These are phyloP conservation scores for Telenomus remus DNA, from an alignment of 1,140 invertebrate genomes.

Conservation along the genomic window DNA sequence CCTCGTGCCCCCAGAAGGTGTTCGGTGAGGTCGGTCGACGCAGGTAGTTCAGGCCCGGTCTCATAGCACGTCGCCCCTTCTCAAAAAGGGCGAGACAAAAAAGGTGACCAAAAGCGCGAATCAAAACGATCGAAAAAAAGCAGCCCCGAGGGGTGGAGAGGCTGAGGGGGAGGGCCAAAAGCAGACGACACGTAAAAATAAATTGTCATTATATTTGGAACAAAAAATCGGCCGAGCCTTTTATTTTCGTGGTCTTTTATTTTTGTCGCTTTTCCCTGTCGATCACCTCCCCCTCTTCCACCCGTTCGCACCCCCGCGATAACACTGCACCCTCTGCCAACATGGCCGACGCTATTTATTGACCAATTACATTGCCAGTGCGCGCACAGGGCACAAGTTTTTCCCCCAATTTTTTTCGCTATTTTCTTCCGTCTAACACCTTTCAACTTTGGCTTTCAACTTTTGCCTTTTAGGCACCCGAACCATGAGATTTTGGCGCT, in stretches of 20 bases:
- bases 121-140: background rate
- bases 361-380: slow-evolving; percentile 62
- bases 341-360: slow-evolving; percentile 72
- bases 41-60: slow-evolving; percentile 1
- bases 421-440: no score
- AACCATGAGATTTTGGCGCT: slow-evolving; percentile 67
- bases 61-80: background rate
- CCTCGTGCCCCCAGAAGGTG: slow-evolving; percentile 7
- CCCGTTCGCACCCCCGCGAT: slow-evolving; percentile 45
- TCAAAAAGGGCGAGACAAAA: background rate
- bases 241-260: slow-evolving; percentile 28
- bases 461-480: slow-evolving; percentile 63
- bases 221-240: slow-evolving; percentile 31
- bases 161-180: background rate
- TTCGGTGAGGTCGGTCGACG: slow-evolving; percentile 1
- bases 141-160: background rate
- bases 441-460: background rate
- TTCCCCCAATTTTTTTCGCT: background rate
- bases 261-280: background rate
- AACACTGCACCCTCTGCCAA: slow-evolving; percentile 69
- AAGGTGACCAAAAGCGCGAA: background rate
- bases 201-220: slow-evolving; percentile 56
- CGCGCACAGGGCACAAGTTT: background rate
- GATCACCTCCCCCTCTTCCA: background rate
- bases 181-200: slow-evolving; percentile 50